Conservation (phyloP, 2,113 vertebrate species). For the Atherinomorus stipes region DNA sequence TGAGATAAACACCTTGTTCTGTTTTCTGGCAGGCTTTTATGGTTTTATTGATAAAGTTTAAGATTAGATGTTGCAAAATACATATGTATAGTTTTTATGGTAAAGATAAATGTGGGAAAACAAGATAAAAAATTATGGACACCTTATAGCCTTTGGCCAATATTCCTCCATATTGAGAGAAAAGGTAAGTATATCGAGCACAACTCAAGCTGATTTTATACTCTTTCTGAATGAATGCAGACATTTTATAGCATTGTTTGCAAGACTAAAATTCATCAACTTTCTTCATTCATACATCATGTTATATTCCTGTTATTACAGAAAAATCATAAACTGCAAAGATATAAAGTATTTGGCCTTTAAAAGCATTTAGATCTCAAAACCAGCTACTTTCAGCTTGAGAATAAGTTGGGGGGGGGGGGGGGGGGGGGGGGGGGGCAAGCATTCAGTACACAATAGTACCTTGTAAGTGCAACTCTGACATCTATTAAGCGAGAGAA, state of each 20-base stretch:
- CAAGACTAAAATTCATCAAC: no score
- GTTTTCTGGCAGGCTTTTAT: neutral
- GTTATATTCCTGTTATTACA: neutral
- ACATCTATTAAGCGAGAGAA: neutral
- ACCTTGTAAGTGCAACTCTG: neutral
- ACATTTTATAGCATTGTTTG: no score
- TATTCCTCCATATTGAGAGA: no score
- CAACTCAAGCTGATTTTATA: no score
- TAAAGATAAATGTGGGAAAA: no score
- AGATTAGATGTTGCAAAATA: neutral
- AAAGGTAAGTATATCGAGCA: no score
- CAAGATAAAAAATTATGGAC: neutral
- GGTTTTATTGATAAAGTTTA: neutral
- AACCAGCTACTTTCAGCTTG: neutral
- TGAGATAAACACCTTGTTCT: neutral
- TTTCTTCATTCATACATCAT: no score
- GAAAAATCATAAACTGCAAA: neutral
- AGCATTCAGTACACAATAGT: neutral
- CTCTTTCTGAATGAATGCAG: no score
- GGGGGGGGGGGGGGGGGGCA: no score
- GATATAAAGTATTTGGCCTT: neutral
- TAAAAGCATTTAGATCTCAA: neutral
- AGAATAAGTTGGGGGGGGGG: no score
- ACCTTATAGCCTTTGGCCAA: no score
- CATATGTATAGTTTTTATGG: neutral